These are phyloP conservation scores for Torymus texanus DNA, from an alignment of 2,888 invertebrate species.

Conservation along the genomic window DNA sequence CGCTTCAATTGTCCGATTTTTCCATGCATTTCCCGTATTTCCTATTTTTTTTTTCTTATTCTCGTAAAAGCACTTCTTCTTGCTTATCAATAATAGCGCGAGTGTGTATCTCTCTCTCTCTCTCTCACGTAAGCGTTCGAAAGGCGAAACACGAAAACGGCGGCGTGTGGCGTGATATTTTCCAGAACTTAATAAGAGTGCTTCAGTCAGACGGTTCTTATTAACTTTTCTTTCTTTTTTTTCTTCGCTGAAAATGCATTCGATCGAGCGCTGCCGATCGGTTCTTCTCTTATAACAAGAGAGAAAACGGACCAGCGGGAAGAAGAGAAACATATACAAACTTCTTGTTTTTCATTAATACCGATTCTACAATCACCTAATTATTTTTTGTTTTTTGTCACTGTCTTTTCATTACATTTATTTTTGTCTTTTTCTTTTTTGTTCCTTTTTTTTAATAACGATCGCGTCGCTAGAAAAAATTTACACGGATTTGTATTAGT, in stretches of 20 bases:
- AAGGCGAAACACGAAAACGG: constrained; percentile 1
- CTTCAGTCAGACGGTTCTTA: too few relatives aligned
- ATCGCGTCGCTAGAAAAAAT: constrained; percentile 27
- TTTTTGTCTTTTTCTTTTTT: background rate
- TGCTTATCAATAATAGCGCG: constrained; percentile 72
- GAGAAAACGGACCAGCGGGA: constrained; percentile 22
- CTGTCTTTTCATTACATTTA: background rate
- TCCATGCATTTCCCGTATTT: too few relatives aligned
- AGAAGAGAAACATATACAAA: constrained; percentile 5
- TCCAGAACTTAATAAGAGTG: too few relatives aligned
- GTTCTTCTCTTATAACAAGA: background rate
- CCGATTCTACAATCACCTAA: constrained; percentile 5
- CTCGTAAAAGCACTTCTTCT: constrained; percentile 74
- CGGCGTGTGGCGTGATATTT: too few relatives aligned
- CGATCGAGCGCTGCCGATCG: too few relatives aligned
- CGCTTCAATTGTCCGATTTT: too few relatives aligned
- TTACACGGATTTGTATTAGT: constrained; percentile 16
- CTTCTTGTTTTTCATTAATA: background rate
- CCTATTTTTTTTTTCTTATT: constrained; percentile 61
- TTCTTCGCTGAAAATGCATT: too few relatives aligned
- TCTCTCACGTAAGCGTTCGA: constrained; percentile 4
- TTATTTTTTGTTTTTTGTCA: constrained; percentile 7
- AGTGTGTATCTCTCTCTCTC: too few relatives aligned
- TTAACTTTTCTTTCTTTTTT: too few relatives aligned
- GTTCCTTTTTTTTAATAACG: constrained; percentile 15